Conservation (phyloP, 2,797 vertebrate genomes). For the Coranthus polyacanthus region DNA sequence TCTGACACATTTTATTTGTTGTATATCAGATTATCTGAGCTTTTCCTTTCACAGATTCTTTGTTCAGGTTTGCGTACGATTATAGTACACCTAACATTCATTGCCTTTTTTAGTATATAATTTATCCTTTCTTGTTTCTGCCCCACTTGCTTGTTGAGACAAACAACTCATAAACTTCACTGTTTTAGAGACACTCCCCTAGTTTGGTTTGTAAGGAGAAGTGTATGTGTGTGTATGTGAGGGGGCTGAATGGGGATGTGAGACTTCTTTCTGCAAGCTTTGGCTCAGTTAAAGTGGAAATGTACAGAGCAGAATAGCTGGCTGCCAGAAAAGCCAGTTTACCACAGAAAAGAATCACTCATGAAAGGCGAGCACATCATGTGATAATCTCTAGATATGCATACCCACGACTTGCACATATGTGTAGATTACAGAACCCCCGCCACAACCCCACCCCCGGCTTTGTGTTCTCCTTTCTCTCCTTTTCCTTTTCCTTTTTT, state of each 20-base stretch:
- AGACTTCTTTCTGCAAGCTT: slow-evolving; percentile 42
- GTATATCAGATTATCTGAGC: slow-evolving; percentile 1
- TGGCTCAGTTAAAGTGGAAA: slow-evolving; percentile 51
- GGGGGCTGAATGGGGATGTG: slow-evolving; percentile 46
- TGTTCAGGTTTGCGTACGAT: slow-evolving; percentile 18
- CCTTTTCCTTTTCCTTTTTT: background rate
- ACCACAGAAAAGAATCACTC: slow-evolving; percentile 45
- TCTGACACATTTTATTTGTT: background rate
- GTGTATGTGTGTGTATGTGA: slow-evolving; percentile 9
- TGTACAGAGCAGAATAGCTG: slow-evolving; percentile 23
- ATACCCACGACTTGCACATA: background rate
- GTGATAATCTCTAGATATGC: background rate
- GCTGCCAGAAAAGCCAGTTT: slow-evolving; percentile 19
- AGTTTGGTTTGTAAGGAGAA: slow-evolving; percentile 32
- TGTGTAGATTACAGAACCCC: slow-evolving; percentile 4
- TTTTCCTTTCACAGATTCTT: background rate
- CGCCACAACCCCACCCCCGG: background rate
- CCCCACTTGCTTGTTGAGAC: slow-evolving; percentile 43
- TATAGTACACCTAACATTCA: slow-evolving; percentile 13
- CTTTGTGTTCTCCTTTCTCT: background rate
- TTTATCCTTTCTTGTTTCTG: slow-evolving; percentile 14
- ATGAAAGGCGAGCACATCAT: slow-evolving; percentile 17
- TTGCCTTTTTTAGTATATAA: slow-evolving; percentile 19
- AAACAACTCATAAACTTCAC: slow-evolving; percentile 43
- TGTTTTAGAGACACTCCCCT: slow-evolving; percentile 31